phyloP scores from a whole-genome alignment of 2,888 invertebrate species.

The Cheilosia pagana region DNA sequence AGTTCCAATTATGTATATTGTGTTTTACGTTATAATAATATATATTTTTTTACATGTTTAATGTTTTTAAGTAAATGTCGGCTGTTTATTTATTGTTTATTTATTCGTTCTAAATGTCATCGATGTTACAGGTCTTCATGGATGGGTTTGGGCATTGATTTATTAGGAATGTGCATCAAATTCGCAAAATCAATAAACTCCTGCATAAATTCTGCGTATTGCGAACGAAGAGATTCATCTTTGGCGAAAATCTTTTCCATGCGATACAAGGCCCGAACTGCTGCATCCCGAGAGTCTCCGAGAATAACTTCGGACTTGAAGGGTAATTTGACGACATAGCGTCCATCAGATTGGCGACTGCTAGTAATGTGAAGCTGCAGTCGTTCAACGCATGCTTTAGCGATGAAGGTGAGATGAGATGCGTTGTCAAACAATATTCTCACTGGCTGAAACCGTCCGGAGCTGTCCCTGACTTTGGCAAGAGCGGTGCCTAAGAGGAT shows the following conservation, averaged over 20 bases:
- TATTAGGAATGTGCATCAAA: no score
- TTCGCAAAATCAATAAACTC: constrained; percentile 39
- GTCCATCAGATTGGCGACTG: constrained; percentile 25
- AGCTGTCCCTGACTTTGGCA: constrained; percentile 15
- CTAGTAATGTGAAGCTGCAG: constrained; percentile 35
- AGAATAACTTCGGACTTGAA: background rate
- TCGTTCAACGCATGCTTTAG: constrained; percentile 50
- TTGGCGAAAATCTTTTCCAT: constrained; percentile 2
- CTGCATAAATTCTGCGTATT: constrained; percentile 35
- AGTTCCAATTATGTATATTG: no score
- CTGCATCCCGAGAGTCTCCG: background rate
- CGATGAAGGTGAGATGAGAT: constrained; percentile 57
- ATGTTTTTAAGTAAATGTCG: no score
- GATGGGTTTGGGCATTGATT: no score
- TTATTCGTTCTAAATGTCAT: no score
- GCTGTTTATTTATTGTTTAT: no score
- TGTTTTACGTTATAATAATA: no score
- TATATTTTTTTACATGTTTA: no score
- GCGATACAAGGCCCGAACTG: constrained; percentile 13
- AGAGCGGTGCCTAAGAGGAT: constrained; percentile 38
- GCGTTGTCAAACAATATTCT: constrained; percentile 36
- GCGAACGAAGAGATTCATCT: background rate
- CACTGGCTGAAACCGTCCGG: constrained; percentile 16
- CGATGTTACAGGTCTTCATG: no score
- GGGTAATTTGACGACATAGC: constrained; percentile 32